phyloP scores from a whole-genome alignment of 2,888 invertebrate genomes.

The Melolontha melolontha region DNA sequence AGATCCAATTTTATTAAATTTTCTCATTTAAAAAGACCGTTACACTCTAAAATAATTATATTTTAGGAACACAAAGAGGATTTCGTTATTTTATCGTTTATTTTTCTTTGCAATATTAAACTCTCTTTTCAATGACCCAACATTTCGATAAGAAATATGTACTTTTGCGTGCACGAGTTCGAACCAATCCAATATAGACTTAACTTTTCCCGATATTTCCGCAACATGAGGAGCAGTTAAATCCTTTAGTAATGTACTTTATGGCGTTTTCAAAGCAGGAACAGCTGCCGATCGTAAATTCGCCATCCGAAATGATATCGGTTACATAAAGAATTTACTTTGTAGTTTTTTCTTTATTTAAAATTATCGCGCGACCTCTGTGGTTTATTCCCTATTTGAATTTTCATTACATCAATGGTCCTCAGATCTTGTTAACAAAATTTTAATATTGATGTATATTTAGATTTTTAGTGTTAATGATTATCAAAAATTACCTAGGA shows the following conservation, averaged over 20 bases:
- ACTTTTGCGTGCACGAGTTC: slow-evolving; percentile 32
- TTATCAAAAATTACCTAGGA: no score
- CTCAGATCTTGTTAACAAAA: slow-evolving; percentile 26
- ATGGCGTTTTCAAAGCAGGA: slow-evolving; percentile 51
- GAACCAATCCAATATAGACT: slow-evolving; percentile 35
- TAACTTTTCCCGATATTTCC: slow-evolving; percentile 39
- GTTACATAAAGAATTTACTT: slow-evolving; percentile 41
- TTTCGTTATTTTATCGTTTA: slow-evolving; percentile 20
- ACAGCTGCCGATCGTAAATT: slow-evolving; percentile 52
- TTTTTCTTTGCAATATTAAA: slow-evolving; percentile 21
- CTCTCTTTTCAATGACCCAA: slow-evolving; percentile 30
- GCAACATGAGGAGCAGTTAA: slow-evolving; percentile 45
- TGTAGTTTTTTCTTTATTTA: slow-evolving; percentile 39
- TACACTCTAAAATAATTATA: slow-evolving; percentile 7
- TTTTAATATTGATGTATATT: neutral
- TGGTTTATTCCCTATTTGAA: slow-evolving; percentile 20
- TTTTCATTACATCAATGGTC: slow-evolving; percentile 28
- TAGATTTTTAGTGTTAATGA: no score
- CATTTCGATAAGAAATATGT: slow-evolving; percentile 33
- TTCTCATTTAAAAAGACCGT: slow-evolving; percentile 10
- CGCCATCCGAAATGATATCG: slow-evolving; percentile 40
- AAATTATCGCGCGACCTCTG: slow-evolving; percentile 17
- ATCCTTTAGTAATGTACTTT: slow-evolving; percentile 50
- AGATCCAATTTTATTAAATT: slow-evolving; percentile 5
- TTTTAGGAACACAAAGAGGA: slow-evolving; percentile 30